phyloP scores from a whole-genome alignment of 2,888 invertebrate genomes.

The Temnothorax ravouxi region DNA sequence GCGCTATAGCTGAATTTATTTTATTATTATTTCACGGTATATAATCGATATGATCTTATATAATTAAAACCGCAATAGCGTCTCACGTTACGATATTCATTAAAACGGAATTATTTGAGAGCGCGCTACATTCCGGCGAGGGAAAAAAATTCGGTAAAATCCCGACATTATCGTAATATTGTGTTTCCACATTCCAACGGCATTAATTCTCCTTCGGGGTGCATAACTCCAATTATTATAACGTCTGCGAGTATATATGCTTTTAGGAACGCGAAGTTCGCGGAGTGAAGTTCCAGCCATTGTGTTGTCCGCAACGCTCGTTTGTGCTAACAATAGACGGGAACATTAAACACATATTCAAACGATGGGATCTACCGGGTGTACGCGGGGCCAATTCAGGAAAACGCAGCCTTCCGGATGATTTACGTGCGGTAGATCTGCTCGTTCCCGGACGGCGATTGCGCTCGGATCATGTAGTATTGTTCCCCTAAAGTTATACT shows the following conservation, averaged over 20 bases:
- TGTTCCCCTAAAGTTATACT: conserved; percentile 50
- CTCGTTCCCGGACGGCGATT: conserved; percentile 48
- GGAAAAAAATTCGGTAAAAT: conserved; percentile 17
- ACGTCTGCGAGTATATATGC: conserved; percentile 41
- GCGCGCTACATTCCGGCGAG: neutral
- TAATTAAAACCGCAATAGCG: neutral
- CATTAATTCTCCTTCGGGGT: conserved; percentile 38
- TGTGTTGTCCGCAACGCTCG: conserved; percentile 57
- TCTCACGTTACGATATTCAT: neutral
- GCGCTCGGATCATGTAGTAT: conserved; percentile 55
- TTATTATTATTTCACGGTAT: neutral
- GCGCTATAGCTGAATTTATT: neutral
- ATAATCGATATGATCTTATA: neutral
- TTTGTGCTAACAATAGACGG: conserved; percentile 60
- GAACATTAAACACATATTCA: conserved; percentile 59
- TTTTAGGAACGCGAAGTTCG: conserved; percentile 52
- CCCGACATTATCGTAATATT: conserved; percentile 9
- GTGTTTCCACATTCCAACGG: neutral
- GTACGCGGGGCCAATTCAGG: conserved; percentile 54
- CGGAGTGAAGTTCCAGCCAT: conserved; percentile 55
- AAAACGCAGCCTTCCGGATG: conserved; percentile 55
- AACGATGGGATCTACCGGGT: conserved; percentile 56
- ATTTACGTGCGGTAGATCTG: conserved; percentile 53
- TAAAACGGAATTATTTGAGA: conserved; percentile 5
- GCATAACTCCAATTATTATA: conserved; percentile 54